phyloP scores from a whole-genome alignment of 2,113 vertebrate genomes.

The Rhinogobius similis region DNA sequence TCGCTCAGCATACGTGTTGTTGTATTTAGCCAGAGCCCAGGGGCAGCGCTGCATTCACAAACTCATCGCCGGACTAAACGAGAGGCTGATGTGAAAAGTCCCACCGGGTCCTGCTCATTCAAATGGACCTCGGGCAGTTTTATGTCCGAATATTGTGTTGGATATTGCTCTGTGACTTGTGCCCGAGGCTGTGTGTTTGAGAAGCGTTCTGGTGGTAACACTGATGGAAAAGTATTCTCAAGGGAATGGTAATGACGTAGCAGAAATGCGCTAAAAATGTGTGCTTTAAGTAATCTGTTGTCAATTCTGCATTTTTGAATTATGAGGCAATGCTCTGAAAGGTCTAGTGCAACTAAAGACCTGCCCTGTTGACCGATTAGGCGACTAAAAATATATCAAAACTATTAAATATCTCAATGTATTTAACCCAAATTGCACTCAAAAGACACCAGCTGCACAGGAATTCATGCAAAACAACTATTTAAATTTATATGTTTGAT shows the following conservation, averaged over 20 bases:
- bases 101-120: conserved; percentile 2
- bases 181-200: background rate
- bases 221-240: background rate
- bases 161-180: background rate
- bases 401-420: too few species aligned
- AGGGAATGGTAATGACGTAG: background rate
- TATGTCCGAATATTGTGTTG: background rate
- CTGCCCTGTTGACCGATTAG: too few species aligned
- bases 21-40: background rate
- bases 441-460: too few species aligned
- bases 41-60: background rate
- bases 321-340: too few species aligned
- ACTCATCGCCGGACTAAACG: conserved; percentile 2
- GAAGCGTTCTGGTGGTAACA: background rate
- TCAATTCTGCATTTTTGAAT: too few species aligned
- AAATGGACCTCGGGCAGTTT: background rate
- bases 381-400: too few species aligned
- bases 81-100: background rate
- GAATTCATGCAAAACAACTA: too few species aligned
- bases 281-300: too few species aligned
- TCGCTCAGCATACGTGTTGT: background rate
- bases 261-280: background rate
- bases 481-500: too few species aligned
- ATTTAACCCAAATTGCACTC: too few species aligned
- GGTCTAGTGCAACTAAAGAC: too few species aligned